These are phyloP conservation scores for Rattus norvegicus DNA, from an alignment of 2,113 vertebrate species.

Conservation along the genomic window DNA sequence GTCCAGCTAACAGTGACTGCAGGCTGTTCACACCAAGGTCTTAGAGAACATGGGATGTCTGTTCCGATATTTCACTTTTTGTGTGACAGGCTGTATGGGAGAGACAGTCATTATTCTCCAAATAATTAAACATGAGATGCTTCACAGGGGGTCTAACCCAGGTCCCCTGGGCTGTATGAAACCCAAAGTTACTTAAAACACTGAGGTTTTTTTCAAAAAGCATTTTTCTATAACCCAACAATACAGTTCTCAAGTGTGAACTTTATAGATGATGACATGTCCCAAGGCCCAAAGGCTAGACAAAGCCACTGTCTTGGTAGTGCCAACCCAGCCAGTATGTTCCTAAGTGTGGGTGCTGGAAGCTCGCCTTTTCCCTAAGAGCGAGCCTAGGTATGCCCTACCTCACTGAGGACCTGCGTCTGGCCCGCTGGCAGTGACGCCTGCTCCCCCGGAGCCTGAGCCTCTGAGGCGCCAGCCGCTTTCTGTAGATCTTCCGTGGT, in stretches of 20 bases:
- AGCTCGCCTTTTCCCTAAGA: not conserved
- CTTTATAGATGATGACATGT: not conserved
- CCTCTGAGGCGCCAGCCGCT: constrained; percentile 29
- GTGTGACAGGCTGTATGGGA: not conserved
- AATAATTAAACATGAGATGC: not conserved
- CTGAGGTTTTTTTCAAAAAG: not conserved
- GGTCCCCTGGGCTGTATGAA: not conserved
- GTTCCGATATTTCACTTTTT: not conserved
- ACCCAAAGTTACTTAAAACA: not conserved
- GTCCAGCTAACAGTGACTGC: not conserved
- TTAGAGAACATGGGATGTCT: not conserved
- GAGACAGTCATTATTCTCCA: not conserved
- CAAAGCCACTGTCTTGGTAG: not conserved
- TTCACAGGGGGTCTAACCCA: not conserved
- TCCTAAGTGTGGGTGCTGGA: not conserved
- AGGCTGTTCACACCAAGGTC: not conserved
- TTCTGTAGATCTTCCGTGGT: constrained; percentile 17
- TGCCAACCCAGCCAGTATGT: not conserved
- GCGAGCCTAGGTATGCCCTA: constrained; percentile 34
- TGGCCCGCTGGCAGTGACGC: constrained; percentile 76
- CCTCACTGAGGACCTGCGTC: constrained; percentile 77
- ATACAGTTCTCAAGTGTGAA: not conserved
- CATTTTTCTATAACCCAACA: not conserved
- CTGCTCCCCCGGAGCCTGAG: constrained; percentile 66
- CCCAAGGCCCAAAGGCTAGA: not conserved